phyloP scores from a whole-genome alignment of 2,888 invertebrate genomes.

The Crepidodera aurea region DNA sequence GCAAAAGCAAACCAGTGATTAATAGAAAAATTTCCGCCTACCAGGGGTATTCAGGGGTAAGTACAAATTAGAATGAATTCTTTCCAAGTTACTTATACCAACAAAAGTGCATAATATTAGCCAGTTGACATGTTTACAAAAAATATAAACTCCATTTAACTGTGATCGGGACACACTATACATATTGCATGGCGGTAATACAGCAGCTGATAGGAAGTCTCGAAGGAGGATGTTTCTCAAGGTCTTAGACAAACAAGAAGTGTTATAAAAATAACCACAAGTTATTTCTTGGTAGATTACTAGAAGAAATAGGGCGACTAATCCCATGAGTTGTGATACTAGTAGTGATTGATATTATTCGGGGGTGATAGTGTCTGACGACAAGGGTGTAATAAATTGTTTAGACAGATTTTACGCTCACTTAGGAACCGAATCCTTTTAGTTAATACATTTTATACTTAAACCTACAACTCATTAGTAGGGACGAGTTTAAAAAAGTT shows the following conservation, averaged over 20 bases:
- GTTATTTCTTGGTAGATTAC: constrained; percentile 8
- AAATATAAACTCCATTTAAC: too few relatives aligned
- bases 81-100: too few relatives aligned
- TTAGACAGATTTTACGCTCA: background rate
- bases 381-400: background rate
- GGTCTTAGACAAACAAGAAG: constrained; percentile 17
- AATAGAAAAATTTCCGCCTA: too few relatives aligned
- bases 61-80: too few relatives aligned
- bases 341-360: constrained; percentile 7
- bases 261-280: constrained; percentile 27
- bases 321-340: constrained; percentile 8
- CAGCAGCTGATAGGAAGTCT: constrained; percentile 36
- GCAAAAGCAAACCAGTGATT: too few relatives aligned
- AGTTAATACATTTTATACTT: background rate
- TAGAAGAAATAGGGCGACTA: background rate
- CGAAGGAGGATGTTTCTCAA: constrained; percentile 8
- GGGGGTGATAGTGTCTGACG: background rate
- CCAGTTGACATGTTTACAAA: too few relatives aligned
- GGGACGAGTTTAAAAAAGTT: too few relatives aligned
- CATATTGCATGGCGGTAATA: constrained; percentile 5
- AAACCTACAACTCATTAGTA: too few relatives aligned
- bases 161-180: background rate
- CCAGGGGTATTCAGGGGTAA: too few relatives aligned
- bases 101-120: too few relatives aligned
- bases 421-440: background rate